Conservation (phyloP, 1,140 invertebrate species). For the Antheraea pernyi region DNA sequence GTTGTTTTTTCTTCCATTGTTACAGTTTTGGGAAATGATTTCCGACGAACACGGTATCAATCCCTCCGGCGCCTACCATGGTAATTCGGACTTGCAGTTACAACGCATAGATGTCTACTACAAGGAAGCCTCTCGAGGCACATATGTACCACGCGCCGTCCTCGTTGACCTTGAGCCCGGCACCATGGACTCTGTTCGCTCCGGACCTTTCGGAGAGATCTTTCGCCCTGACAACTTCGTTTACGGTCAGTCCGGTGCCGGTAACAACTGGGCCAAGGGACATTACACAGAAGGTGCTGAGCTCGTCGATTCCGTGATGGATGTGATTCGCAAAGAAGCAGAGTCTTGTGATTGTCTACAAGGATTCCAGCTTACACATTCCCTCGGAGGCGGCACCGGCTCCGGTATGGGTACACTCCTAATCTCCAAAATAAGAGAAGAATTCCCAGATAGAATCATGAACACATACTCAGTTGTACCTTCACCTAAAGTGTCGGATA, state of each 20-base stretch:
- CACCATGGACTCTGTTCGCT: conserved; percentile 95
- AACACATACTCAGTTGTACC: no score
- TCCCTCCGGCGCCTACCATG: conserved; percentile 89
- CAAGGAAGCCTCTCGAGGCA: conserved; percentile 92
- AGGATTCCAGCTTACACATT: conserved; percentile 80
- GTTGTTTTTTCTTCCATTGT: conserved; percentile 38
- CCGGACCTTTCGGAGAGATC: conserved; percentile 91
- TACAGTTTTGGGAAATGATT: conserved; percentile 96
- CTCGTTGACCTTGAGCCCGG: conserved; percentile 92
- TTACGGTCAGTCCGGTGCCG: conserved; percentile 88
- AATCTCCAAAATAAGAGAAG: no score
- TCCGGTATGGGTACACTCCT: conserved; percentile 38
- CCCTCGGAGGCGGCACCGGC: conserved; percentile 90
- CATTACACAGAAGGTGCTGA: no score
- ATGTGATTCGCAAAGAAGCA: conserved; percentile 89
- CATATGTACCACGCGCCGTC: conserved; percentile 91
- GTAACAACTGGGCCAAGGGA: conserved; percentile 91
- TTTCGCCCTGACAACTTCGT: conserved; percentile 95
- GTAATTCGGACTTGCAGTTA: conserved; percentile 90
- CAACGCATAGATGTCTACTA: conserved; percentile 95
- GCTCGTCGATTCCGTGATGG: conserved; percentile 84
- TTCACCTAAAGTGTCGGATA: no score
- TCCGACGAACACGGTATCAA: conserved; percentile 95
- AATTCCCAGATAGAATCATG: no score
- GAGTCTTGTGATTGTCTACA: no score